phyloP scores from a whole-genome alignment of 2,797 vertebrate genomes.

The Thaleichthys pacificus region DNA sequence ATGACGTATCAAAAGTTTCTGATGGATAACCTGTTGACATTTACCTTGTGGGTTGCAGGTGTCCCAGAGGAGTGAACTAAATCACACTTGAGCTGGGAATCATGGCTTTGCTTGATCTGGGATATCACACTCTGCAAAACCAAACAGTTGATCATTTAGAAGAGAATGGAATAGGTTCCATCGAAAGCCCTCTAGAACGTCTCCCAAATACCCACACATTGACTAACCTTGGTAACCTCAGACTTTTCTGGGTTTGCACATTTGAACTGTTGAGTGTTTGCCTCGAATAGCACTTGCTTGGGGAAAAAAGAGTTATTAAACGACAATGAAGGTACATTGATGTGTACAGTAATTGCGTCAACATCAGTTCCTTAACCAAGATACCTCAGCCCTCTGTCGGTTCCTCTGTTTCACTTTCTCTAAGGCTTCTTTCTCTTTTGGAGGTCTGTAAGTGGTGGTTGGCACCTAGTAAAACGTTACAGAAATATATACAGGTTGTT shows the following conservation, averaged over 20 bases:
- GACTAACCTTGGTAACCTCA: constrained; percentile 63
- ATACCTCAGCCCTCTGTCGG: constrained; percentile 78
- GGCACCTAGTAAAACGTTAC: constrained; percentile 76
- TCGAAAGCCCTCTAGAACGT: constrained; percentile 4
- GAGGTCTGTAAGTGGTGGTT: constrained; percentile 76
- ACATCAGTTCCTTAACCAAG: neutral
- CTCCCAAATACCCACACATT: neutral
- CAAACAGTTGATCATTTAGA: constrained; percentile 22
- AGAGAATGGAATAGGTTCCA: neutral
- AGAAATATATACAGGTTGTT: constrained; percentile 32
- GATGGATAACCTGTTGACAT: constrained; percentile 16
- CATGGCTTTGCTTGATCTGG: constrained; percentile 64
- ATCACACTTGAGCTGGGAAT: constrained; percentile 66
- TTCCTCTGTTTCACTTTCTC: constrained; percentile 77
- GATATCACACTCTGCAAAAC: constrained; percentile 62
- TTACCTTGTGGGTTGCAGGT: constrained; percentile 62
- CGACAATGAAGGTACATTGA: neutral
- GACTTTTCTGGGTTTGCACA: constrained; percentile 76
- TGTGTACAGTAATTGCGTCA: neutral
- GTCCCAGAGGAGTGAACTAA: constrained; percentile 45
- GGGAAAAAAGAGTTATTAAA: constrained; percentile 6
- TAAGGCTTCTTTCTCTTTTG: constrained; percentile 76
- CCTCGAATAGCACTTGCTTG: constrained; percentile 81
- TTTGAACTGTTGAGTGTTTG: constrained; percentile 74
- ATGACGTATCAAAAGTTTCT: neutral